A percentile compares a stretch with the other conserved stretches of the same genome.
Conservation (phyloP, 2,113 vertebrate species). For the Pardalotus punctatus region DNA sequence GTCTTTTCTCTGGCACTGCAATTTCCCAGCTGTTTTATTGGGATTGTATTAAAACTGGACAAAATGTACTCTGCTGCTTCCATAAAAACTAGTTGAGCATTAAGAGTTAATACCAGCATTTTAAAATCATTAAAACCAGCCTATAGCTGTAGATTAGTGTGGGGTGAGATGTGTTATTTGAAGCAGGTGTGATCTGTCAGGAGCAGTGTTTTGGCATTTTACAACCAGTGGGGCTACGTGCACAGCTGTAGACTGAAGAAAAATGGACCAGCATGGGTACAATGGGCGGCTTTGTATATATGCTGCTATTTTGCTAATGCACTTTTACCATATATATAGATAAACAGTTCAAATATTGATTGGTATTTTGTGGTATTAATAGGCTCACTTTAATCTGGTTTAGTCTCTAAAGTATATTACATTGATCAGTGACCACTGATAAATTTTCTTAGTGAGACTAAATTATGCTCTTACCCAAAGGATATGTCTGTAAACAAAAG, state of each 20-base stretch:
- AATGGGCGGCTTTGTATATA: conserved; percentile 63
- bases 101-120: conserved; percentile 72
- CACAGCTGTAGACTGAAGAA: conserved; percentile 63
- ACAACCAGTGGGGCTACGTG: conserved; percentile 31
- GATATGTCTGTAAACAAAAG: conserved; percentile 38
- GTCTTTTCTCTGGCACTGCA: conserved; percentile 72
- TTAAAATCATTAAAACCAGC: conserved; percentile 68
- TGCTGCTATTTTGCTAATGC: conserved; percentile 59
- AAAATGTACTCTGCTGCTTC: conserved; percentile 74
- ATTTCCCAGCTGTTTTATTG: conserved; percentile 78
- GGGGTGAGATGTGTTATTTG: conserved; percentile 65
- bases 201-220: conserved; percentile 72
- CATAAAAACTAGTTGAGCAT: conserved; percentile 73
- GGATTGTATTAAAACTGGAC: conserved; percentile 73
- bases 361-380: conserved; percentile 42
- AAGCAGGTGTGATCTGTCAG: conserved; percentile 67
- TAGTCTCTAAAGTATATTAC: conserved; percentile 51
- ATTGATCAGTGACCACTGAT: conserved; percentile 51
- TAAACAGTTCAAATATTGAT: conserved; percentile 62
- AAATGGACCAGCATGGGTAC: conserved; percentile 27
- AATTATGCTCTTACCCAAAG: conserved; percentile 40
- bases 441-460: conserved; percentile 46
- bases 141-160: conserved; percentile 55
- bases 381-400: conserved; percentile 49
- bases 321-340: conserved; percentile 53